Conservation (phyloP, 2,888 invertebrate species). For the Ophion slaviceki region DNA sequence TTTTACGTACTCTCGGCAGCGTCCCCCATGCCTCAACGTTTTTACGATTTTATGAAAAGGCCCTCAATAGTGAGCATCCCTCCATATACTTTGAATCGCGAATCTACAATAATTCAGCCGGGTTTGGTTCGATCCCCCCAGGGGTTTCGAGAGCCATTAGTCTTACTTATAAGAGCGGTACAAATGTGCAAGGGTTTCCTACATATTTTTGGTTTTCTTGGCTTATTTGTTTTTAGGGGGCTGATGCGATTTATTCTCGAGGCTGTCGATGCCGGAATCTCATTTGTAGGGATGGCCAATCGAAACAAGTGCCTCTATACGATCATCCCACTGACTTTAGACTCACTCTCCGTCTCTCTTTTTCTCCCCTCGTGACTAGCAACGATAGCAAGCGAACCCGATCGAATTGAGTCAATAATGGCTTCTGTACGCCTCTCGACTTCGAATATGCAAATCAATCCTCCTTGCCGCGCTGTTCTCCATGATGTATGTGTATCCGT, state of each 20-base stretch:
- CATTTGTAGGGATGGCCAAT: constrained; percentile 52
- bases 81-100: constrained; percentile 38
- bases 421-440: constrained; percentile 71
- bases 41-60: constrained; percentile 62
- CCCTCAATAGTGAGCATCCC: background rate
- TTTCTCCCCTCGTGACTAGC: constrained; percentile 37
- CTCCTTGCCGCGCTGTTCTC: constrained; percentile 68
- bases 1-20: constrained; percentile 30
- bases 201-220: constrained; percentile 28
- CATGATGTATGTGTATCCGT: constrained; percentile 17
- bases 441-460: constrained; percentile 82
- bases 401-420: constrained; percentile 67
- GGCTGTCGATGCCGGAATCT: constrained; percentile 23
- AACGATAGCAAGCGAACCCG: constrained; percentile 52
- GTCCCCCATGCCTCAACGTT: background rate
- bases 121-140: constrained; percentile 39
- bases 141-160: constrained; percentile 47
- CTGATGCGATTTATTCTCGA: constrained; percentile 29
- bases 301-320: constrained; percentile 54
- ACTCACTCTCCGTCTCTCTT: constrained; percentile 45
- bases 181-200: constrained; percentile 21
- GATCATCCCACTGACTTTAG: constrained; percentile 59
- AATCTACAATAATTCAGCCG: constrained; percentile 59
- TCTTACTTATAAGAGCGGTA: constrained; percentile 49
- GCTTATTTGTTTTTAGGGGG: constrained; percentile 11